These are phyloP conservation scores for Oreochromis niloticus DNA, from an alignment of 2,113 vertebrate species.

Conservation along the genomic window DNA sequence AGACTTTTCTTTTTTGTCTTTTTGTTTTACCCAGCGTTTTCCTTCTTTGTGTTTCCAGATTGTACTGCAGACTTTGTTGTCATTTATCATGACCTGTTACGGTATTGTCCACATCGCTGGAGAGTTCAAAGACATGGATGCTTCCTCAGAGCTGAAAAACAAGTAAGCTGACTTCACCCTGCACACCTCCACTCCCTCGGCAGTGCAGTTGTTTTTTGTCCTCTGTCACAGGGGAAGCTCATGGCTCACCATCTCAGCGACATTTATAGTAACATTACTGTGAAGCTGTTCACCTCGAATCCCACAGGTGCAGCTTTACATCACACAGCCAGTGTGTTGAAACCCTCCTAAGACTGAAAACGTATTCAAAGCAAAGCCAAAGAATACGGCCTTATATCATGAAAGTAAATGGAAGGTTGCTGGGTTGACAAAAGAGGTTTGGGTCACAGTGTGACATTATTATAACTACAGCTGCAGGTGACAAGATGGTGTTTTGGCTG, in stretches of 20 bases:
- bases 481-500: background rate
- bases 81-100: slow-evolving; percentile 92
- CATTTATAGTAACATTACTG: background rate
- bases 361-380: background rate
- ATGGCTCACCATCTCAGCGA: background rate
- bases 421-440: background rate
- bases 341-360: background rate
- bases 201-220: background rate
- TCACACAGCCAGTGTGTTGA: background rate
- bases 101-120: slow-evolving; percentile 95
- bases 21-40: background rate
- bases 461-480: background rate
- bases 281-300: background rate
- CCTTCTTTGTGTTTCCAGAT: slow-evolving; percentile 73
- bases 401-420: background rate
- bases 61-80: slow-evolving; percentile 92
- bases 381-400: background rate
- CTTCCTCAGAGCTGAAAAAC: slow-evolving; percentile 95
- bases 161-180: slow-evolving; percentile 73
- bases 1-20: background rate
- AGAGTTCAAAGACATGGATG: slow-evolving; percentile 96
- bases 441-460: background rate
- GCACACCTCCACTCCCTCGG: background rate
- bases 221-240: background rate
- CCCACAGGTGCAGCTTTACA: background rate